Percentiles rank a stretch among this genome's conserved stretches.
Evolutionary conservation across 2,888 invertebrate species (phyloP).

Genomic region (Drosophila pegasa): DNA sequence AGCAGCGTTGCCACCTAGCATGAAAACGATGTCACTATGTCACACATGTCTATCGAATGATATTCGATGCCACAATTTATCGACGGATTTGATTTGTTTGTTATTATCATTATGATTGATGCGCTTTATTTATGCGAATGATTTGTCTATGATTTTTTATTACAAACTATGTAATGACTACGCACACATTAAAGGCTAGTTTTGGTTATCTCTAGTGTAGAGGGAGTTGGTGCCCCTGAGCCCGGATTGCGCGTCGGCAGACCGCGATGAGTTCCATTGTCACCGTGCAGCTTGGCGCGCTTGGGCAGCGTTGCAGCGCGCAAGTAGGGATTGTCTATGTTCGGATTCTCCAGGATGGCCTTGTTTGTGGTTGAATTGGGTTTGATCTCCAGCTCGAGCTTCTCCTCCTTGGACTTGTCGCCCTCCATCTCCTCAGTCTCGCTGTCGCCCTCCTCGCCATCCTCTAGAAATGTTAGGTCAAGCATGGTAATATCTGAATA

Average conservation of each 20-base stretch:
- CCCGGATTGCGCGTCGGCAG: constrained; percentile 25
- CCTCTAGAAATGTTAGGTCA: constrained; percentile 54
- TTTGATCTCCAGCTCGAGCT: constrained; percentile 84
- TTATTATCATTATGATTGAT: not conserved
- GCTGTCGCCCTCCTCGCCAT: constrained; percentile 84
- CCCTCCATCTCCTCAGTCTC: constrained; percentile 84
- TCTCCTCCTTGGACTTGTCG: constrained; percentile 82
- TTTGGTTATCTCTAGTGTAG: constrained; percentile 64
- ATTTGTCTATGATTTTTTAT: not conserved
- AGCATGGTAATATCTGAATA: not conserved
- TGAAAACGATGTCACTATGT: not conserved
- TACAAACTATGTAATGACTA: not conserved
- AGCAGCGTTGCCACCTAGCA: constrained; percentile 29
- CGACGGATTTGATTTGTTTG: constrained; percentile 7
- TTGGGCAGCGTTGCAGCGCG: constrained; percentile 85
- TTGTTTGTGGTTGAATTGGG: constrained; percentile 85
- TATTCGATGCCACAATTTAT: constrained; percentile 7
- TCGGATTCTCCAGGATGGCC: constrained; percentile 85
- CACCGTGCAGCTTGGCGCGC: constrained; percentile 74
- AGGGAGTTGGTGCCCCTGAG: constrained; percentile 39
- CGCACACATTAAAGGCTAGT: constrained; percentile 16
- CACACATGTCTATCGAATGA: not conserved
- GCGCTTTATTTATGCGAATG: not conserved
- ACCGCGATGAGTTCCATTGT: constrained; percentile 12
- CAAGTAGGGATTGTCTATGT: constrained; percentile 91